These are phyloP conservation scores for Rhinolophus sinicus DNA, from an alignment of 2,113 vertebrate species.

Conservation along the genomic window DNA sequence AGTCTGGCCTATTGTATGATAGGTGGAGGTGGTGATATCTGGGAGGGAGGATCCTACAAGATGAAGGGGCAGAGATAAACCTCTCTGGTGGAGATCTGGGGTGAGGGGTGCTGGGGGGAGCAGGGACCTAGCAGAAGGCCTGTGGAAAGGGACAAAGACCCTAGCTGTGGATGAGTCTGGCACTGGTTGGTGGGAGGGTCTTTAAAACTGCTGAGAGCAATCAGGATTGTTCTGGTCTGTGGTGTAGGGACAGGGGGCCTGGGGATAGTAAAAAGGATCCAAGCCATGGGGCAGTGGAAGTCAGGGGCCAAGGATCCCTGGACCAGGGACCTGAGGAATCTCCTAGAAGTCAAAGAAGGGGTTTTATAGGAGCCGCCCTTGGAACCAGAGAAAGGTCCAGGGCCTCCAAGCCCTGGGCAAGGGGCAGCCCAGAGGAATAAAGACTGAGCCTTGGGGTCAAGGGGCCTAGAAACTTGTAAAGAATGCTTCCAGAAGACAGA, in stretches of 20 bases:
- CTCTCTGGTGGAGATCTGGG: background rate
- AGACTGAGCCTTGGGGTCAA: background rate
- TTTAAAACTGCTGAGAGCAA: background rate
- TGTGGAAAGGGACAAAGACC: background rate
- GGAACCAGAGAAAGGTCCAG: background rate
- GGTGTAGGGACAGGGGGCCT: background rate
- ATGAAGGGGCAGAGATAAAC: background rate
- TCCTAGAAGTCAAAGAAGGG: background rate
- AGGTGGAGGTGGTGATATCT: background rate
- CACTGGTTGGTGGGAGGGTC: background rate
- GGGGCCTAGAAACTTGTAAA: background rate
- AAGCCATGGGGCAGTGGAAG: background rate
- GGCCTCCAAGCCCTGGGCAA: background rate
- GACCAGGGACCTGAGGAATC: background rate
- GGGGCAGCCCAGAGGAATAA: background rate
- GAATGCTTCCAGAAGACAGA: background rate
- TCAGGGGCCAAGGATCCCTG: background rate
- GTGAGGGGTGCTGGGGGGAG: background rate
- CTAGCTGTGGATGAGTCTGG: background rate
- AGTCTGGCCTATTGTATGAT: background rate
- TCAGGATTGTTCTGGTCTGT: background rate
- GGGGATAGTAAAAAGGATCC: background rate
- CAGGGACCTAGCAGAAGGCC: background rate
- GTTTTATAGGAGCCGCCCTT: background rate
- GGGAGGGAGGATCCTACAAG: background rate